Percentiles rank a stretch among this genome's conserved stretches.
Conservation (phyloP, 2,888 invertebrate genomes). For the Pilophorus perplexus region DNA sequence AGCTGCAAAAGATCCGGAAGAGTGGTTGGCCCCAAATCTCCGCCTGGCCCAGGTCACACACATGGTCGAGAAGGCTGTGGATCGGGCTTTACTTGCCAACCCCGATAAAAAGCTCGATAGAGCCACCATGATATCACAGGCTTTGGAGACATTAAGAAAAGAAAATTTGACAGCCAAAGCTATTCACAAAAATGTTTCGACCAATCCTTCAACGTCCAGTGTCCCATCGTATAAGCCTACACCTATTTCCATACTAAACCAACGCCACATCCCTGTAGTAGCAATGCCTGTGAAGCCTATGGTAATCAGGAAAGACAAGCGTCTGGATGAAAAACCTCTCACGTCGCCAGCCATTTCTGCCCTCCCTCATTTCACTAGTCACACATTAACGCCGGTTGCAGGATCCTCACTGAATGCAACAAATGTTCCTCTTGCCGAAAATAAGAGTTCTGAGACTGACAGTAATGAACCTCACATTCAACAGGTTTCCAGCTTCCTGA, state of each 20-base stretch:
- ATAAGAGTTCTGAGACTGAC: not conserved
- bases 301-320: conserved; percentile 15
- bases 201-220: not conserved
- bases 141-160: not conserved
- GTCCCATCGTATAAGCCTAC: conserved; percentile 28
- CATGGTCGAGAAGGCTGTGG: conserved; percentile 23
- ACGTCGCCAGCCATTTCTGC: too few relatives aligned
- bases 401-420: too few relatives aligned
- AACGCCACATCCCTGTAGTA: conserved; percentile 34
- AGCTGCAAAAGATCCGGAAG: too few relatives aligned
- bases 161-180: not conserved
- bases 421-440: too few relatives aligned
- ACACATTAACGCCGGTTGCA: too few relatives aligned
- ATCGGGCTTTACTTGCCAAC: conserved; percentile 4
- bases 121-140: not conserved
- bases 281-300: conserved; percentile 31
- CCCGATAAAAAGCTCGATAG: conserved; percentile 4
- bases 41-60: not conserved
- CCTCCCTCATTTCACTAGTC: too few relatives aligned
- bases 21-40: conserved; percentile 14
- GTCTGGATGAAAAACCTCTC: not conserved
- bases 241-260: conserved; percentile 23
- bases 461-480: not conserved
- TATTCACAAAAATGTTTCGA: not conserved
- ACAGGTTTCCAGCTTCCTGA: not conserved